Evolutionary conservation across 2,888 invertebrate genomes (phyloP).

Genomic region (Volucella zonaria): DNA sequence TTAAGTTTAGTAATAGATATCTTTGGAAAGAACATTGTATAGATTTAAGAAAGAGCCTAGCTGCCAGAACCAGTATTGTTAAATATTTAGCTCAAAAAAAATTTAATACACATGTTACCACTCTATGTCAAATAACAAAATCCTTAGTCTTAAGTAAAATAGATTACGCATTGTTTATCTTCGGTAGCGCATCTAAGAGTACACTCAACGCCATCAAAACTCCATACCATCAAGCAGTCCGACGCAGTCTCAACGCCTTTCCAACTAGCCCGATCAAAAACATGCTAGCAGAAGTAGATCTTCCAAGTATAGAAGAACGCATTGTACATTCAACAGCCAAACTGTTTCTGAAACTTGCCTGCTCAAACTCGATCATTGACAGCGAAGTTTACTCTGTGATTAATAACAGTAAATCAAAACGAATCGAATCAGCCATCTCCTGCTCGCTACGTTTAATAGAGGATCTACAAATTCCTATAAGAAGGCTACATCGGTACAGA

Average conservation of each 20-base stretch:
- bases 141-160: conserved; percentile 48
- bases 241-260: conserved; percentile 49
- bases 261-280: conserved; percentile 46
- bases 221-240: conserved; percentile 41
- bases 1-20: conserved; percentile 37
- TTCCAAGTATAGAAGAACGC: conserved; percentile 32
- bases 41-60: conserved; percentile 13
- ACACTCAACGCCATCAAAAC: conserved; percentile 32
- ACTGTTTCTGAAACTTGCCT: conserved; percentile 1
- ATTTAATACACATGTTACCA: conserved; percentile 24
- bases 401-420: too few species aligned
- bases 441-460: too few species aligned
- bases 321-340: not conserved
- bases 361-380: conserved; percentile 1
- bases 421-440: too few species aligned
- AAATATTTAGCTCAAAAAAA: conserved; percentile 32
- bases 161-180: conserved; percentile 44
- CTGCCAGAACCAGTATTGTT: conserved; percentile 18
- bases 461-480: too few species aligned
- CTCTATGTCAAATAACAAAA: conserved; percentile 28
- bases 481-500: too few species aligned
- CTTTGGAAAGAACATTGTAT: conserved; percentile 35
- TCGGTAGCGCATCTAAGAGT: conserved; percentile 16
- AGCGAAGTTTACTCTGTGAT: not conserved
- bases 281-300: conserved; percentile 41